Evolutionary conservation across 2,888 invertebrate genomes (phyloP).

Genomic region (Allacma fusca): DNA sequence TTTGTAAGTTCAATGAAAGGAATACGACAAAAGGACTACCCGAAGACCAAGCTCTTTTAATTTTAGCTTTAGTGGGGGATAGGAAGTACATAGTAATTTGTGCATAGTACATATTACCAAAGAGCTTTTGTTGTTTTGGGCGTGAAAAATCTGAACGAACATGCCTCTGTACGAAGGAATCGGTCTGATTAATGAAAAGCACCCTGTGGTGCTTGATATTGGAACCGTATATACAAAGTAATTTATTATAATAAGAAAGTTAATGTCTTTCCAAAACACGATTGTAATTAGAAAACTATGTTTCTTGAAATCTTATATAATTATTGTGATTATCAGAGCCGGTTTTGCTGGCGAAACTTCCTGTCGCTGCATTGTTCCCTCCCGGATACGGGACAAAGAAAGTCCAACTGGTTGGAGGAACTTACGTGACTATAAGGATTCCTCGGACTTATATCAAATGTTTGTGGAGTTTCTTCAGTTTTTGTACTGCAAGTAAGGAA

Average conservation of each 20-base stretch:
- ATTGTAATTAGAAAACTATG: not conserved
- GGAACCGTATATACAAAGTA: constrained; percentile 93
- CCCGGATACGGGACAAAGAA: constrained; percentile 70
- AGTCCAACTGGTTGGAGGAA: constrained; percentile 71
- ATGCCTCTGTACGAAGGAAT: constrained; percentile 79
- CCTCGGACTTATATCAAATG: constrained; percentile 80
- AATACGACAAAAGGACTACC: too few relatives aligned
- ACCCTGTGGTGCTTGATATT: constrained; percentile 75
- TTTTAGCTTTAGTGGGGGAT: too few relatives aligned
- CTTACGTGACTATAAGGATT: constrained; percentile 72
- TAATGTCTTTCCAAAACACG: too few relatives aligned
- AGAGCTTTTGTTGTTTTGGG: too few relatives aligned
- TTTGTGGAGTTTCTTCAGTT: constrained; percentile 87
- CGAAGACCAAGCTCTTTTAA: too few relatives aligned
- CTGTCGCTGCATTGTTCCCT: constrained; percentile 86
- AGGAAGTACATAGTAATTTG: too few relatives aligned
- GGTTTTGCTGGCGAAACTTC: constrained; percentile 90
- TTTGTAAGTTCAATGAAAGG: too few relatives aligned
- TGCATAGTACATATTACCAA: too few relatives aligned
- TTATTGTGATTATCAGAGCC: too few relatives aligned
- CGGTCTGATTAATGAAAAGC: constrained; percentile 82
- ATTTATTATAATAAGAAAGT: too few relatives aligned
- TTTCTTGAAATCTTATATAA: too few relatives aligned
- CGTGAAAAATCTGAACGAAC: too few relatives aligned
- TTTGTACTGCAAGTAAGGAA: constrained; percentile 88